These are phyloP conservation scores for Loxodonta africana DNA, from an alignment of 2,113 vertebrate species.

Conservation along the genomic window DNA sequence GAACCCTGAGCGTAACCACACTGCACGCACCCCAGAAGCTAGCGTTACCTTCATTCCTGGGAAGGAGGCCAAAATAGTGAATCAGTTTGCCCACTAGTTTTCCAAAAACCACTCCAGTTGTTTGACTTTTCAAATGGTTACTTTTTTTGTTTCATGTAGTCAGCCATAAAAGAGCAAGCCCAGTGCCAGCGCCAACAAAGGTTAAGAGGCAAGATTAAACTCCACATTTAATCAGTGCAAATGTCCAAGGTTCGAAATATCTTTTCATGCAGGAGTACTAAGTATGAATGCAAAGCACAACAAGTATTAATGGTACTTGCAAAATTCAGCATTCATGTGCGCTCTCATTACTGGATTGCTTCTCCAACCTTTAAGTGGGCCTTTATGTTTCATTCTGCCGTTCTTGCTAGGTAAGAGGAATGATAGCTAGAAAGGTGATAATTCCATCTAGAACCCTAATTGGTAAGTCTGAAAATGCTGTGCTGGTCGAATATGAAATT, in stretches of 20 bases:
- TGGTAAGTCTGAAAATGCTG: slow-evolving; percentile 59
- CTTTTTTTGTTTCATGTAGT: slow-evolving; percentile 44
- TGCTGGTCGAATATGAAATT: slow-evolving; percentile 60
- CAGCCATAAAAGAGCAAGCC: slow-evolving; percentile 28
- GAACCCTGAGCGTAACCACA: neutral
- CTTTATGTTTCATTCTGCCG: neutral
- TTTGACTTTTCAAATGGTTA: slow-evolving; percentile 73
- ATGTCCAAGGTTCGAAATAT: slow-evolving; percentile 28
- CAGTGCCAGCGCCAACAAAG: neutral
- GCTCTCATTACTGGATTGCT: neutral
- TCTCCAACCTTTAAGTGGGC: neutral
- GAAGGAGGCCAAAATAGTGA: neutral
- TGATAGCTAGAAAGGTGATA: neutral
- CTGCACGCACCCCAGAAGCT: neutral
- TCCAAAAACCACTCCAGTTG: slow-evolving; percentile 51
- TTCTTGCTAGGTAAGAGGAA: slow-evolving; percentile 13
- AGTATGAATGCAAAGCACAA: slow-evolving; percentile 45
- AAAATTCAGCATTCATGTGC: neutral
- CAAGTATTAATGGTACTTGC: neutral
- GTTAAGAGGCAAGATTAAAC: slow-evolving; percentile 62
- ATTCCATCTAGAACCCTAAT: slow-evolving; percentile 49
- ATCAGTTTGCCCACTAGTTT: slow-evolving; percentile 45
- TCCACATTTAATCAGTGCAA: slow-evolving; percentile 17
- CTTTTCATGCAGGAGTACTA: neutral
- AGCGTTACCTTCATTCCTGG: slow-evolving; percentile 9